Conservation (phyloP, 1,140 invertebrate species). For the Danaus melanippus region DNA sequence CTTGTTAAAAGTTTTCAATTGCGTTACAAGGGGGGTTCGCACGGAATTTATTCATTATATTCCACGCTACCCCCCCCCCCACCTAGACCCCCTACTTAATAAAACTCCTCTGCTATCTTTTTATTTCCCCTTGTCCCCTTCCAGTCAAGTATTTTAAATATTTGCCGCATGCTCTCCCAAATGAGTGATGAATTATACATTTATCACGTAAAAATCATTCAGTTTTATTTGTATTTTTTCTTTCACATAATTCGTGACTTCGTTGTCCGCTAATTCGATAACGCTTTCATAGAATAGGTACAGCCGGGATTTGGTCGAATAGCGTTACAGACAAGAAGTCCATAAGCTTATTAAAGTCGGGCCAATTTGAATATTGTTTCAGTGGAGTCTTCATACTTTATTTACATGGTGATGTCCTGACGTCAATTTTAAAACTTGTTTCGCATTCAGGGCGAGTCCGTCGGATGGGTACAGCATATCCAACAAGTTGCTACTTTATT, state of each 20-base stretch:
- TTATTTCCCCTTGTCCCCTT: constrained; percentile 39
- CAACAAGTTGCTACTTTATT: constrained; percentile 48
- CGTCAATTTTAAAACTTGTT: constrained; percentile 44
- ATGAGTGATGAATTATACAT: constrained; percentile 66
- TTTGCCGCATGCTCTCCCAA: constrained; percentile 58
- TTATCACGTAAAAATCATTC: constrained; percentile 44
- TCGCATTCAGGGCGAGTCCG: constrained; percentile 42
- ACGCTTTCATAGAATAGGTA: background rate
- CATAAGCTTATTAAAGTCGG: no score
- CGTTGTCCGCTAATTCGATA: background rate
- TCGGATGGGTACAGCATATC: constrained; percentile 41
- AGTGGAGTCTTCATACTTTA: constrained; percentile 14
- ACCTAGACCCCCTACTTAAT: constrained; percentile 44
- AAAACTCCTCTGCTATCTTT: constrained; percentile 62
- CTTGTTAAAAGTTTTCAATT: constrained; percentile 73
- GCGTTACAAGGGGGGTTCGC: constrained; percentile 58
- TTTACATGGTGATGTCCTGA: constrained; percentile 24
- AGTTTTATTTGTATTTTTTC: constrained; percentile 32
- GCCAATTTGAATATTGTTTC: constrained; percentile 3
- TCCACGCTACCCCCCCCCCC: constrained; percentile 31
- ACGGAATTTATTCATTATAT: constrained; percentile 70
- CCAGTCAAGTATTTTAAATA: constrained; percentile 62
- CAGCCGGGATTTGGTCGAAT: no score
- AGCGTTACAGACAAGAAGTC: no score
- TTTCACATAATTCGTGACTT: background rate